Conservation (phyloP, 2,888 invertebrate species). For the Hartigia nigra region DNA sequence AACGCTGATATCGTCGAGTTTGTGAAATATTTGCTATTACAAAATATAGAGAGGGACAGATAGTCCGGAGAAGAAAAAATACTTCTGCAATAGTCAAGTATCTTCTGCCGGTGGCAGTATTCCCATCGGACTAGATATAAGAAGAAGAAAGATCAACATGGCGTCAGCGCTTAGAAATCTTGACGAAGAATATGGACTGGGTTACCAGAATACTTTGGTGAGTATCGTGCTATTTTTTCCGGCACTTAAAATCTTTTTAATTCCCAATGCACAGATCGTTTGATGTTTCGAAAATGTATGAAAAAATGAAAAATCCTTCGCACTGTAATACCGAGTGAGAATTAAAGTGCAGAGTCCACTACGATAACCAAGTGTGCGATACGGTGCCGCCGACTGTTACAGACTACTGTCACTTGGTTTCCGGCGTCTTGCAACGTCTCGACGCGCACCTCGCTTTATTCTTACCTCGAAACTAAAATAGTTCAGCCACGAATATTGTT, state of each 20-base stretch:
- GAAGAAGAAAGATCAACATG: slow-evolving; percentile 38
- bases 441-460: neutral
- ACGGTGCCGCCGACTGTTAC: neutral
- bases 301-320: neutral
- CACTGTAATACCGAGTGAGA: neutral
- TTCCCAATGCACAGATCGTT: neutral
- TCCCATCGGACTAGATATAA: neutral
- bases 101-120: neutral
- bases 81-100: neutral
- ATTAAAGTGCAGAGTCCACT: neutral
- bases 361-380: neutral
- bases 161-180: slow-evolving; percentile 55
- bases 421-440: neutral
- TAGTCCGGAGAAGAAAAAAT: slow-evolving; percentile 3
- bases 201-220: slow-evolving; percentile 78
- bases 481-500: neutral
- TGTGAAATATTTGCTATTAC: neutral
- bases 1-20: neutral
- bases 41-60: neutral
- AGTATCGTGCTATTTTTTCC: slow-evolving; percentile 55
- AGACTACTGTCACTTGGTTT: neutral
- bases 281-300: neutral
- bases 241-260: neutral
- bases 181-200: slow-evolving; percentile 75
- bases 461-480: neutral